Conservation (phyloP, 2,113 vertebrate genomes). For the Trichechus manatus region DNA sequence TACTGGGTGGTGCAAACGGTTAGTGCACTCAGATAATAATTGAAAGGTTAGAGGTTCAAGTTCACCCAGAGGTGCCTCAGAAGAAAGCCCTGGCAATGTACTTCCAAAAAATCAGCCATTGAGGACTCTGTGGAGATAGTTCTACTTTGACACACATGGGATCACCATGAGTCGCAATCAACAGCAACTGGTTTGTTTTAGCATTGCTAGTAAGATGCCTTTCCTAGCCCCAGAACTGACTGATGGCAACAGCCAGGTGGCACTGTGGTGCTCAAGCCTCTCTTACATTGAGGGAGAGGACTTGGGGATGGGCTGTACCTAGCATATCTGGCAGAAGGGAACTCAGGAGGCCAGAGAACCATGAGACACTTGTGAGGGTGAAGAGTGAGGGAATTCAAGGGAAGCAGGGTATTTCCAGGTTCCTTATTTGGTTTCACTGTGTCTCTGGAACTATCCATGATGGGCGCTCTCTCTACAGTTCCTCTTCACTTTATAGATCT, state of each 20-base stretch:
- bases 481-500: background rate
- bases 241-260: background rate
- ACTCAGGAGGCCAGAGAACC: background rate
- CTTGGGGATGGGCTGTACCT: background rate
- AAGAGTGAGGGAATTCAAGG: background rate
- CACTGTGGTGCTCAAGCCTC: background rate
- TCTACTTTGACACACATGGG: background rate
- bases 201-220: background rate
- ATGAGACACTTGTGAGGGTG: background rate
- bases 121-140: too few species aligned
- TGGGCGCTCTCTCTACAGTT: background rate
- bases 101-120: too few species aligned
- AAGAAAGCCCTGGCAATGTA: too few species aligned
- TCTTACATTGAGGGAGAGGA: conserved; percentile 7
- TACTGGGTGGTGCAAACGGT: too few species aligned
- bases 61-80: too few species aligned
- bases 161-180: background rate
- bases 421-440: background rate
- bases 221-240: background rate
- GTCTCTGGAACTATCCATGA: conserved; percentile 11
- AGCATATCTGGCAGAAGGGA: background rate
- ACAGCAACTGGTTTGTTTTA: too few species aligned
- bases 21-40: too few species aligned
- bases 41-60: too few species aligned
- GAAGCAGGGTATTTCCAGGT: background rate